phyloP scores from a whole-genome alignment of 2,888 invertebrate genomes.

The Epicampocera succincta region DNA sequence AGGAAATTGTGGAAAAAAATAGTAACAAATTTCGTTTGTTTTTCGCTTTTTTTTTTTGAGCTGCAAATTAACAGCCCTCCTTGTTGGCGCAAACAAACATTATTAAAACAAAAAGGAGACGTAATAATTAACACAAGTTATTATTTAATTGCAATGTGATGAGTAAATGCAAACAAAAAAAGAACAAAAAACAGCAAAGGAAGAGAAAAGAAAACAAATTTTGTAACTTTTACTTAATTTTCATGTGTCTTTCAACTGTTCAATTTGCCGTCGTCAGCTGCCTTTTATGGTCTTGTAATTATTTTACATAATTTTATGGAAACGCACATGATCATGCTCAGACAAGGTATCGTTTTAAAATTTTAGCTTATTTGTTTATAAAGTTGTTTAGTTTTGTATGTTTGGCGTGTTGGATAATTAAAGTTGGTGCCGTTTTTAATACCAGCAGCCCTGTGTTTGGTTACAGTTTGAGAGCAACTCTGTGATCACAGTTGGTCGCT shows the following conservation, averaged over 20 bases:
- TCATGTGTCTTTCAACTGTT: slow-evolving; percentile 3
- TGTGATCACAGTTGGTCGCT: too few relatives aligned
- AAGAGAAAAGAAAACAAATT: slow-evolving; percentile 1
- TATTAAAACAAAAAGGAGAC: slow-evolving; percentile 17
- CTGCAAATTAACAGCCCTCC: not conserved
- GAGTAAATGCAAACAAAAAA: not conserved
- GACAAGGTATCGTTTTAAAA: slow-evolving; percentile 13
- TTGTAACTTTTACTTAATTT: slow-evolving; percentile 38
- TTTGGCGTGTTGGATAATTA: slow-evolving; percentile 22
- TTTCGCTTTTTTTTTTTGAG: not conserved
- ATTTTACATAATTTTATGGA: slow-evolving; percentile 56
- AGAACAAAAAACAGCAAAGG: not conserved
- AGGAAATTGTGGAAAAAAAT: slow-evolving; percentile 16
- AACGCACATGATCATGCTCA: slow-evolving; percentile 42
- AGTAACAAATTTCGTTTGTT: slow-evolving; percentile 2
- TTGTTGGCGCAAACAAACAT: not conserved
- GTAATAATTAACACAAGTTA: slow-evolving; percentile 49
- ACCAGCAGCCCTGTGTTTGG: slow-evolving; percentile 30
- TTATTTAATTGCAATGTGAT: slow-evolving; percentile 13
- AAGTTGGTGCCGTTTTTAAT: slow-evolving; percentile 5
- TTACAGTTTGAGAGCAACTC: too few relatives aligned
- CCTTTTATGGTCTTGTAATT: slow-evolving; percentile 27
- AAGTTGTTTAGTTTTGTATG: not conserved
- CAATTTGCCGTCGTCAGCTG: slow-evolving; percentile 12
- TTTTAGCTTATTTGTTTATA: not conserved